Evolutionary conservation across 1,140 invertebrate genomes (phyloP).

Genomic region (Polypedilum pembai): DNA sequence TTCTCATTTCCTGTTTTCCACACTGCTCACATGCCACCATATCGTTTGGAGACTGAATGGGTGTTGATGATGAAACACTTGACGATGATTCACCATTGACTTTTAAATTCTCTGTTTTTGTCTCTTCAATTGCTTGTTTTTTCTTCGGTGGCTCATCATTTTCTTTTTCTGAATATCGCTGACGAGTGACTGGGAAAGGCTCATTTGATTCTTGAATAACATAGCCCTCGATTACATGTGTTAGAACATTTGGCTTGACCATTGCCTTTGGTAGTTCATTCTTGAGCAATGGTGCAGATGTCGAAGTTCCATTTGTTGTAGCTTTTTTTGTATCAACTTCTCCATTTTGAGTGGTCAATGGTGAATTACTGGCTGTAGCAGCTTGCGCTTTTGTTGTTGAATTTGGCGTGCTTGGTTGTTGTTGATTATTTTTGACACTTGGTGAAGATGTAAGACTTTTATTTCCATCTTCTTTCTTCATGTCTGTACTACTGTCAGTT

Average conservation of each 20-base stretch:
- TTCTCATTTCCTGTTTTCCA: constrained; percentile 60
- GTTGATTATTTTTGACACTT: constrained; percentile 7
- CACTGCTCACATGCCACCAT: constrained; percentile 70
- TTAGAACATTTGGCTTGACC: constrained; percentile 92
- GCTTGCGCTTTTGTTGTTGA: constrained; percentile 22
- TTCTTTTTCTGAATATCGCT: constrained; percentile 46
- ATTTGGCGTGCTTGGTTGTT: constrained; percentile 10
- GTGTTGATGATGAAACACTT: background rate
- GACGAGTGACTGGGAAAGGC: constrained; percentile 77
- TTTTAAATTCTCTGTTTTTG: background rate
- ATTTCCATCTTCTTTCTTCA: background rate
- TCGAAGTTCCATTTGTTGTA: constrained; percentile 33
- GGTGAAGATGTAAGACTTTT: background rate
- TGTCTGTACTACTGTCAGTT: constrained; percentile 29
- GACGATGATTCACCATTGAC: background rate
- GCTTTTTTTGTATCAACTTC: constrained; percentile 31
- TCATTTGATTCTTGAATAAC: constrained; percentile 89
- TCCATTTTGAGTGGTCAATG: constrained; percentile 32
- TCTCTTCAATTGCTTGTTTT: constrained; percentile 45
- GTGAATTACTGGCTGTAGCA: constrained; percentile 27
- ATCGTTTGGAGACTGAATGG: constrained; percentile 38
- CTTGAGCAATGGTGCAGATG: constrained; percentile 45
- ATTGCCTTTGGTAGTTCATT: constrained; percentile 80
- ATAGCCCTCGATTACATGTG: constrained; percentile 94
- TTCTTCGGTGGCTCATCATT: constrained; percentile 59